Base-by-base conservation (phyloP, 1,140 invertebrate species). In the Lucilia sericata region DNA sequence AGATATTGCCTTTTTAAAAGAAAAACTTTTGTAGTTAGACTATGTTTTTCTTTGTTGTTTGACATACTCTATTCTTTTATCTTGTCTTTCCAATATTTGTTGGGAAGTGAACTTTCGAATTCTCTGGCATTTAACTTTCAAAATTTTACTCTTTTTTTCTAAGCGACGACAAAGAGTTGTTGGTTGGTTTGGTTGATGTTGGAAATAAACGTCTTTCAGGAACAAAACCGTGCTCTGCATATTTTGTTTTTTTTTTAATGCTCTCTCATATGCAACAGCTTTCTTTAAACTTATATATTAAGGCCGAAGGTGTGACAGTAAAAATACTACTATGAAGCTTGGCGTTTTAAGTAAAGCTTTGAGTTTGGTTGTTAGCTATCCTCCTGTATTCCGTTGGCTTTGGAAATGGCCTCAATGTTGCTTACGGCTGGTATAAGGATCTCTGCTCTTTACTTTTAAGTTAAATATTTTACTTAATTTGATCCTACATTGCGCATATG, bases 401-500 rank as follows among this genome's bases (percentile, higher is more conserved):
- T 75, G 4, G 21, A 30, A 13, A 75, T 36, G 17, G 17, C 74
- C 13, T 34, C 0, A 17, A 36, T 2, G 2, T 75, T 30, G 12
- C n/a, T 81, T 21, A 36, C 36, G 36, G 3, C 36, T 60, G 13
- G 5, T 34, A 2, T 47, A 47, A 12, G 21, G 36, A 65, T 74
- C 51, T 80, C 47, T 36, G 3, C 19, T n/a, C 47, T 47, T 30
- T 17, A 2, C 19, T 49, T 60, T 51, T 14, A 12, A 10, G 21
- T 49, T 84, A 4, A 19, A 74, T 12, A 5, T 30, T 51, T 74
- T 42, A 5, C 12, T 2, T 86, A 94, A 86, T 94, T 93, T 85
- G 93, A 92, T 75, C 94, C 94, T n/a, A 94, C 91, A 86, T 94
- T 93, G 83, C 94, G 92, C 84, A 94, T 85, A 51, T 92, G 91